phyloP scores from a whole-genome alignment of 2,797 vertebrate species.

The Macrochelys suwanniensis region DNA sequence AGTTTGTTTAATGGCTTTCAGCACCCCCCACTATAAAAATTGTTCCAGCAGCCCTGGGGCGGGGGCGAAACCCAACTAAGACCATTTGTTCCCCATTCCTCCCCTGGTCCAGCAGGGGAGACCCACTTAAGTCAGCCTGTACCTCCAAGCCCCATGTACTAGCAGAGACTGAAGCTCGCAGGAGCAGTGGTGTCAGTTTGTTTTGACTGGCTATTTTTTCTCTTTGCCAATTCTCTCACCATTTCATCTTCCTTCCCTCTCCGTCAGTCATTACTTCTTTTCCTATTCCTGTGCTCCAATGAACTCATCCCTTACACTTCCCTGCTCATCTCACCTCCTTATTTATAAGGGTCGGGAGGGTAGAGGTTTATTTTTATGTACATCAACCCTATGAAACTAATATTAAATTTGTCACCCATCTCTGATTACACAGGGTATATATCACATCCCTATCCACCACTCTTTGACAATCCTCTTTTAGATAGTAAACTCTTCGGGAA shows the following conservation, averaged over 20 bases:
- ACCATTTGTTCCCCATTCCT: background rate
- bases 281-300: background rate
- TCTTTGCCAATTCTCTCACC: background rate
- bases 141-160: background rate
- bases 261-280: background rate
- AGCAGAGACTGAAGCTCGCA: background rate
- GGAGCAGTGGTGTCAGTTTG: background rate
- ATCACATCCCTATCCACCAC: fast-evolving
- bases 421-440: fast-evolving
- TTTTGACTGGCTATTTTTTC: background rate
- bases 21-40: no score
- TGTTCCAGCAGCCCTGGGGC: no score
- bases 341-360: background rate
- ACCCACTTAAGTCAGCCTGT: background rate
- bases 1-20: no score
- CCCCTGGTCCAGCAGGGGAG: background rate
- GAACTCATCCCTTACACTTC: background rate
- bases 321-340: background rate
- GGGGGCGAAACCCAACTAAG: background rate
- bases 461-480: no score
- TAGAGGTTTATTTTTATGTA: background rate
- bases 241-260: background rate
- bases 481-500: fast-evolving
- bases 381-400: fast-evolving
- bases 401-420: fast-evolving